Base-by-base conservation (phyloP, 2,888 invertebrate genomes). In the Disparrhopalites patrizii region DNA sequence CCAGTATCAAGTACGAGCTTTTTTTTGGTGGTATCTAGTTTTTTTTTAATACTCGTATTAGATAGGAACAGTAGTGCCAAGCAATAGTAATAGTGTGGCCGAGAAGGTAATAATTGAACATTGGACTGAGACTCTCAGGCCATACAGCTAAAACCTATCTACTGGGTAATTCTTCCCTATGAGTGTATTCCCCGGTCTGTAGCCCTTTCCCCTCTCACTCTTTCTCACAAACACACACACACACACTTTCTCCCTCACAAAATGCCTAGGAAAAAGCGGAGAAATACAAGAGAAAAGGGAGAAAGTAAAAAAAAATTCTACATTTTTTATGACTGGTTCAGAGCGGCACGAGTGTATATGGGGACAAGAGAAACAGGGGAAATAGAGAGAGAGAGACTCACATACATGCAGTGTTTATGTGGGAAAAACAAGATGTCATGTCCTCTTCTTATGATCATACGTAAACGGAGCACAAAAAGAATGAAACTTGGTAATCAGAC, bases 291-390 rank as follows among this genome's bases (percentile, higher is more conserved):
- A n/a, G n/a, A n/a, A n/a, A n/a, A n/a, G 10, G 30, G 52, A 23
- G 15, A 23, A 5, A 25, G 28, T n/a, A n/a, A n/a, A n/a, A n/a
- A n/a, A n/a, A n/a, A n/a, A n/a, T n/a, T n/a, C 36, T 56, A 56
- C 33, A 56, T 33, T 33, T 56, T 56, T 56, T 56, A 56, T 56
- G 56, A 56, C 36, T n/a, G 15, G 43, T 20, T 43, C 43, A 18
- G n/a, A 18, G n/a, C n/a, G 43, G 7, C 43, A 18, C 43, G 5
- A n/a, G n/a, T n/a, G n/a, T n/a, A n/a, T n/a, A n/a, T n/a, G n/a
- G n/a, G n/a, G n/a, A n/a, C n/a, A n/a, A n/a, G n/a, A n/a, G n/a
- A n/a, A 28, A 51, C 51, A 25, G 13, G 4, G 20, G 20, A 43
- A 43, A 36, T n/a, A n/a, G 47, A 43, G n/a, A 43, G 15, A 43